Evolutionary conservation across 2,888 invertebrate species (phyloP), one percentile per base, ranked within the genome.

Genomic region (Panzeria rudis): DNA sequence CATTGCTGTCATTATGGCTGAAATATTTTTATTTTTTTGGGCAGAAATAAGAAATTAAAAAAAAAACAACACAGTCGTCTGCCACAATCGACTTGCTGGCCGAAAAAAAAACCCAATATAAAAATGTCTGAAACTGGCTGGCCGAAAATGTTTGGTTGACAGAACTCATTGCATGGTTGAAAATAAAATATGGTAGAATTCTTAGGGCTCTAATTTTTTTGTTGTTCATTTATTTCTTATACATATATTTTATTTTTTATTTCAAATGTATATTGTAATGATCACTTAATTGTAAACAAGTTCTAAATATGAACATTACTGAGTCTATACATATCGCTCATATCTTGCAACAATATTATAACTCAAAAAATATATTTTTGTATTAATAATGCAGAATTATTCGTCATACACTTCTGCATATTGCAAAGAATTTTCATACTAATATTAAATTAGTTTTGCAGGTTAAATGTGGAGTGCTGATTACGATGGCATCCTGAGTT

Each of bases 211-310:
- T 17, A 41, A 38, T 29, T 54, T 41, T 29, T 71, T 17, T 5
- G 9, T 56, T 41, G 25, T 15, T 20, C 0, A 2, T 52, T 32
- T 6, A 23, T 11, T 61, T 38, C 38, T 44, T 64, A n/a, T 44
- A 29, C 5, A 4, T 29, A 29, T n/a, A 29, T 44, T n/a, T 25
- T 38, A 6, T 3, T 11, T 2, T 47, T 15, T 41, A n/a, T n/a
- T 23, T 38, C 35, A 38, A 35, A 54, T 52, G 9, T 23, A n/a
- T 35, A 44, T 59, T 72, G 44, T 72, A 59, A 59, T 72, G 17
- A 72, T 44, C 56, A 7, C 56, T 9, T 44, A 72, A 59, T 59
- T 59, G 59, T 56, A n/a, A 44, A 44, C 59, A 59, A 72, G 32
- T 61, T 13, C n/a, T n/a, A n/a, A n/a, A 35, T 1, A 38, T 13